Conservation (phyloP, 2,113 vertebrate species). For the Oryzias melastigma region DNA sequence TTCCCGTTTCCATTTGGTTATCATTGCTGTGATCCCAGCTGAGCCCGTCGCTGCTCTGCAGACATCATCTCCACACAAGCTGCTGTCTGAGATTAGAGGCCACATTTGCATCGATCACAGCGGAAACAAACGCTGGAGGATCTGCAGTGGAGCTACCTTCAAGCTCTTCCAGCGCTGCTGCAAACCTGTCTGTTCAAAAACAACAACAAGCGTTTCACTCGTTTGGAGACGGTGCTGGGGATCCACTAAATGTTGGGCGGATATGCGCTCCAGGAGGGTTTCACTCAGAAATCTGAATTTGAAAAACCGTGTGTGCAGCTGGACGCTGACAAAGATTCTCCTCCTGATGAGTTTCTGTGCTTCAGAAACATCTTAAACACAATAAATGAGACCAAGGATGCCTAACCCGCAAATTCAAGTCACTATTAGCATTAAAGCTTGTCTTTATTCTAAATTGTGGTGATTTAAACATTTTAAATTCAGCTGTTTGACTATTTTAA, state of each 20-base stretch:
- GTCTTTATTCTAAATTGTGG: too few species aligned
- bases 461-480: too few species aligned
- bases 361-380: too few species aligned
- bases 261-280: conserved; percentile 68
- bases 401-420: too few species aligned
- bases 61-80: conserved; percentile 34
- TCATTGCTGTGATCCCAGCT: neutral
- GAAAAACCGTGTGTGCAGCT: too few species aligned
- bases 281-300: too few species aligned
- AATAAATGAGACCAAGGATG: too few species aligned
- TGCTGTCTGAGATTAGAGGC: conserved; percentile 37
- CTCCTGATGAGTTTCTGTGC: too few species aligned
- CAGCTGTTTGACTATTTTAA: too few species aligned
- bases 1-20: neutral
- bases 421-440: too few species aligned
- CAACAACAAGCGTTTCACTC: conserved; percentile 66
- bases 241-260: conserved; percentile 60
- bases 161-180: conserved; percentile 62
- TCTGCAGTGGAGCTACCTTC: conserved; percentile 60
- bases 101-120: conserved; percentile 54
- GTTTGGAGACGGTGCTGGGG: conserved; percentile 64
- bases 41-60: conserved; percentile 4
- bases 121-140: conserved; percentile 54
- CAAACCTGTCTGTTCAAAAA: conserved; percentile 67
- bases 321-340: too few species aligned